A percentile compares a stretch with the other conserved stretches of the same genome.
Conservation (phyloP, 1,140 invertebrate species). For the Solen grandis region DNA sequence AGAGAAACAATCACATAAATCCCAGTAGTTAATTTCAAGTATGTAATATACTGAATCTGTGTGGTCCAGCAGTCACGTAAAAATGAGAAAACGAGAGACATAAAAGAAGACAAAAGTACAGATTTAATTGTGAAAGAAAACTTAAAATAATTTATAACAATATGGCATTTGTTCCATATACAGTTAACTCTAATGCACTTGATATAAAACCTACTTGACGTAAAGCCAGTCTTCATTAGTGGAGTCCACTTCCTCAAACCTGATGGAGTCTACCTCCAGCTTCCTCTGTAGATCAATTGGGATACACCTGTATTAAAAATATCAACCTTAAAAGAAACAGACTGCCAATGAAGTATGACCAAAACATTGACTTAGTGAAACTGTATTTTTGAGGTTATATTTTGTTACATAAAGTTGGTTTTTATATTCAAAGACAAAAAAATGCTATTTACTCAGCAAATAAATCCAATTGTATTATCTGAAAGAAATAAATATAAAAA, state of each 20-base stretch:
- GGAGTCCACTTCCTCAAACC: constrained; percentile 6
- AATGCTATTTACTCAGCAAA: background rate
- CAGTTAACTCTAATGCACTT: background rate
- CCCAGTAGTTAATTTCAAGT: background rate
- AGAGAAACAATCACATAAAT: background rate
- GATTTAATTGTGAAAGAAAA: background rate
- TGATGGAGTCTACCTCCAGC: background rate
- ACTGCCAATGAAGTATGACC: background rate
- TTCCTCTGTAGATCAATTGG: constrained; percentile 24
- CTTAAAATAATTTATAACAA: background rate
- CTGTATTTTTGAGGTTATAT: background rate
- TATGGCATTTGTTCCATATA: background rate
- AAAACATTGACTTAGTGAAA: background rate
- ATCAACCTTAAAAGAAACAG: background rate
- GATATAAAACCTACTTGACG: background rate
- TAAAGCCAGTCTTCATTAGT: background rate
- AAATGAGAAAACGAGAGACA: background rate
- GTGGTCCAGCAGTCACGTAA: background rate
- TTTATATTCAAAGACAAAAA: background rate
- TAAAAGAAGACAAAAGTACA: background rate
- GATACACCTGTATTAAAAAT: constrained; percentile 21
- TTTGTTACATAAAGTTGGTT: background rate
- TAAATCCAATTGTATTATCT: background rate
- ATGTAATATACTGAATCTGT: background rate
- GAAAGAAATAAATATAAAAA: too few relatives aligned